These are phyloP conservation scores for Spinus olivaceus DNA, from an alignment of 2,797 vertebrate species.

Conservation along the genomic window DNA sequence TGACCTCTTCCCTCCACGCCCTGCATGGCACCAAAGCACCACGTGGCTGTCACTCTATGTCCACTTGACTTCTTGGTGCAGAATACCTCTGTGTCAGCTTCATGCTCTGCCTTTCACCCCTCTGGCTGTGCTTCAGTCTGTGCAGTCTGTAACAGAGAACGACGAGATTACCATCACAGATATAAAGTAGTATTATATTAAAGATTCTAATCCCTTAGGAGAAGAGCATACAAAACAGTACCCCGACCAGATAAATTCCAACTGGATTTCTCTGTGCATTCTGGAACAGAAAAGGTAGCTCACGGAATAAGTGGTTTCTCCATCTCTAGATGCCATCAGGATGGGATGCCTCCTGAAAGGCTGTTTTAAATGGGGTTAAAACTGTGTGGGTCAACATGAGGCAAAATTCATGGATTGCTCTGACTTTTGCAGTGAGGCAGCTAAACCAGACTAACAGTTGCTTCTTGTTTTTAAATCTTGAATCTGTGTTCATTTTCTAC, in stretches of 20 bases:
- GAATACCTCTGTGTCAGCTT: not conserved
- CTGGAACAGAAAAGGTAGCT: not conserved
- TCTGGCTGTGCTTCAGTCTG: not conserved
- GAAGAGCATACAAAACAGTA: not conserved
- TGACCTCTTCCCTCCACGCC: not conserved
- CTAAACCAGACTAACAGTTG: not conserved
- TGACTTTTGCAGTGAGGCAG: not conserved
- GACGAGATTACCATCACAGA: not conserved
- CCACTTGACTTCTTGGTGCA: not conserved
- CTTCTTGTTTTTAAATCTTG: not conserved
- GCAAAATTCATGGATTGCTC: not conserved
- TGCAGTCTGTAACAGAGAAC: not conserved
- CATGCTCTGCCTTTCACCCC: not conserved
- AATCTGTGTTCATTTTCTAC: not conserved
- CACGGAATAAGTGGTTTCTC: not conserved
- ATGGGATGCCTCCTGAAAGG: not conserved
- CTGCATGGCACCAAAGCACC: accelerated
- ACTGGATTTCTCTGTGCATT: not conserved
- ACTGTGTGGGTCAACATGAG: not conserved
- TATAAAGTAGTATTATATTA: not conserved
- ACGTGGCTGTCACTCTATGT: accelerated
- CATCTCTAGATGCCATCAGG: not conserved
- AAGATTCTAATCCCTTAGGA: not conserved
- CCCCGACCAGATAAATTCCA: not conserved
- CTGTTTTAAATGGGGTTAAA: not conserved